A percentile compares a stretch with the other conserved stretches of the same genome.
Evolutionary conservation across 1,140 invertebrate species (phyloP).

Genomic region (Tetranychus urticae): DNA sequence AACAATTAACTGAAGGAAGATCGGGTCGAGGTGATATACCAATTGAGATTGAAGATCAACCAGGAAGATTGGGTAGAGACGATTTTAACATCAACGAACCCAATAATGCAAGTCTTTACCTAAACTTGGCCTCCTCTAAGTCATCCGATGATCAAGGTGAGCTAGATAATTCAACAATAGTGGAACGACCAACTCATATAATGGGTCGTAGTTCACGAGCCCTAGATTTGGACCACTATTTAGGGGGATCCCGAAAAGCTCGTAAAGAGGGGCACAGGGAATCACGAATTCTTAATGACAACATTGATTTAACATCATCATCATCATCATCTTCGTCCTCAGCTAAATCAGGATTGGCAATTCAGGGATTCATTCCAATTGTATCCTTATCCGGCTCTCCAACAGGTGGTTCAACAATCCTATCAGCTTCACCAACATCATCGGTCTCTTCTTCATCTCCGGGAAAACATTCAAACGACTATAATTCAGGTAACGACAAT

Average conservation of each 20-base stretch:
- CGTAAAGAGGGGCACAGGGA: neutral
- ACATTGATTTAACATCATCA: neutral
- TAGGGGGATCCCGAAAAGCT: neutral
- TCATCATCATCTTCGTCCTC: neutral
- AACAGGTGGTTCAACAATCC: neutral
- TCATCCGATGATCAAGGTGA: neutral
- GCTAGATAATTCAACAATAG: neutral
- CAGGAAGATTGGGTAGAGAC: neutral
- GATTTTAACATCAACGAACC: neutral
- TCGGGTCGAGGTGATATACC: neutral
- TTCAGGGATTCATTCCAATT: conserved; percentile 5
- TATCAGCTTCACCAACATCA: neutral
- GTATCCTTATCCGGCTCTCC: neutral
- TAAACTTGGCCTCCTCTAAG: neutral
- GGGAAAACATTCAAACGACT: neutral
- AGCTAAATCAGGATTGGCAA: neutral
- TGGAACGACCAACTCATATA: neutral
- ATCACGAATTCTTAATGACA: neutral
- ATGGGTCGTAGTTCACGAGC: neutral
- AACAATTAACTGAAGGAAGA: too few species aligned
- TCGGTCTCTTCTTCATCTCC: neutral
- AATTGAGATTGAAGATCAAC: neutral
- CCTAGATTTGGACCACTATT: neutral
- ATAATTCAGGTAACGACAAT: neutral
- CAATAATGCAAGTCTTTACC: neutral